Base-by-base conservation (phyloP, 2,888 invertebrate species). In the Griposia aprilina region DNA sequence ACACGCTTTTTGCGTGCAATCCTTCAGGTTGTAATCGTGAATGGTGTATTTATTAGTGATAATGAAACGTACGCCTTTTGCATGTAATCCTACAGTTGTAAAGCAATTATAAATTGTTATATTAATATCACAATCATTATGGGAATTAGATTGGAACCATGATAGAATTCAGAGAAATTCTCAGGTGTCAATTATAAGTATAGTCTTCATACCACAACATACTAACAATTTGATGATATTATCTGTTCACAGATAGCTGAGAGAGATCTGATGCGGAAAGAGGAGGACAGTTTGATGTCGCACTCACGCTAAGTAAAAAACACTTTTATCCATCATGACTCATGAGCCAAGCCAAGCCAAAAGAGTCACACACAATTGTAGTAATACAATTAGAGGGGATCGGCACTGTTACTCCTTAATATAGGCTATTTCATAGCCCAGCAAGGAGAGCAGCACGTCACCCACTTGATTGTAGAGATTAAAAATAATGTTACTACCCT, bases 151-250 rank as follows among this genome's bases (percentile, higher is more conserved):
- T 80, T 74, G 41, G n/a, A 80, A 68, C 60, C 36, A 1, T 17
- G 80, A 80, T 80, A 80, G 60, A 67, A 62, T 80, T 41, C 30
- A 74, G 55, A 50, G 50, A 50, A 63, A 80, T 55, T 80, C 74
- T 80, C 74, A 68, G 50, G 67, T 80, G 74, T 74, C 80, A 74
- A 50, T 80, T 74, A 80, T 60, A 45, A 10, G 0, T 41, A 50
- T 30, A 67, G 26, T n/a, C 41, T 41, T 41, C 41, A 41, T 41
- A 41, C 41, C 41, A 41, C 48, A 57, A 63, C 36, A 26, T 11
- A 55, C 60, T 30, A 66, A 80, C 60, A 80, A 62, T 80, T 80
- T 80, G 41, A 41, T 74, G 80, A 80, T 80, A 13, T 26, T 23
- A 80, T 80, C 62, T 80, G 57, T 74, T 80, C 50, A 8, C 23